Percentiles rank a stretch among this genome's conserved stretches.
These are phyloP conservation scores for Gnathonemus echidnorhynchus DNA, from an alignment of 2,113 vertebrate species.

Conservation along the genomic window DNA sequence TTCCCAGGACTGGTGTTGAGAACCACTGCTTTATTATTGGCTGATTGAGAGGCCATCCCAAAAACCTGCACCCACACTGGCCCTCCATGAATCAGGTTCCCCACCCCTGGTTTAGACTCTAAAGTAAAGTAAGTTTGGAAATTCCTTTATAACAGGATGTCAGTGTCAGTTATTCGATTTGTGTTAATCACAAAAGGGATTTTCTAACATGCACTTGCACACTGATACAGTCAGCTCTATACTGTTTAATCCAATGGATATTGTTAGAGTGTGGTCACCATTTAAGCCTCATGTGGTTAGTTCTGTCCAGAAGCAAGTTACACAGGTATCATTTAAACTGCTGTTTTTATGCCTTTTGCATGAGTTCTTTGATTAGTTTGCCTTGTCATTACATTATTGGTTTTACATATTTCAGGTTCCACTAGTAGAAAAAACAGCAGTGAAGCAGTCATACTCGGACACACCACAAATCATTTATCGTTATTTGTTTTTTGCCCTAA, in stretches of 20 bases:
- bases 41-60: too few species aligned
- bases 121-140: not conserved
- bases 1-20: too few species aligned
- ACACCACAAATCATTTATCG: not conserved
- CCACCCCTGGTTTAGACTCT: not conserved
- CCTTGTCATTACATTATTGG: not conserved
- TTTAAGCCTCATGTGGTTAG: too few species aligned
- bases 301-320: too few species aligned
- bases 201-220: not conserved
- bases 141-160: not conserved
- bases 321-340: too few species aligned
- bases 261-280: too few species aligned
- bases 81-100: too few species aligned
- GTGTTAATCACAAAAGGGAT: not conserved
- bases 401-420: not conserved
- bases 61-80: too few species aligned
- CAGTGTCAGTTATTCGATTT: not conserved
- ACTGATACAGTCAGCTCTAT: too few species aligned
- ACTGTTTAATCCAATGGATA: too few species aligned
- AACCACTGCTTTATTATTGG: too few species aligned
- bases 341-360: not conserved
- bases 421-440: not conserved
- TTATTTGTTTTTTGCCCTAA: not conserved
- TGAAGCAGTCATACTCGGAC: not conserved
- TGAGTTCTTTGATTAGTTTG: not conserved